Evolutionary conservation across 2,113 vertebrate genomes (phyloP), one percentile per base, ranked within the genome.

Genomic region (Semnopithecus entellus): DNA sequence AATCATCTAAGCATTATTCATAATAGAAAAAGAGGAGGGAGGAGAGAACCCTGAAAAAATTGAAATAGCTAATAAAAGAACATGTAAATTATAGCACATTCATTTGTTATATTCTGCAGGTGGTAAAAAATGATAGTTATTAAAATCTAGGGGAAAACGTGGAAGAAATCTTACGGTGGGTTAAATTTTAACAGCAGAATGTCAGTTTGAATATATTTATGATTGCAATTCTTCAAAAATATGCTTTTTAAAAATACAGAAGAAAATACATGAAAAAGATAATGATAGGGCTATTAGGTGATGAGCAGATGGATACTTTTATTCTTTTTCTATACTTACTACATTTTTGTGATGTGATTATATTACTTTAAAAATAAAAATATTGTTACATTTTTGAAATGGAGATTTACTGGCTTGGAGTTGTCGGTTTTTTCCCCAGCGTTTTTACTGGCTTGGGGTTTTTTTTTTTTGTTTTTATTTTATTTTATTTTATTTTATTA

Each of bases 201-300:
- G 13, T 23, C 88, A 88, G 73, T 78, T 48, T 93, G 61, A 84
- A 48, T 80, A 68, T 50, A 52, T 32, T 12, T 95, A 73, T 55
- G 91, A 81, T 38, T 82, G 22, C 12, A 81, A 18, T 78, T 94
- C 38, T 91, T 93, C 30, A 95, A 93, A 97, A 45, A 82, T 43
- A 61, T 20, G 30, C 57, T 85, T 83, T 82, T 57, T 43, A 83
- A 59, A 73, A 40, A 38, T 40, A 78, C 52, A 70, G 48, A 61
- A 97, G 45, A 85, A 96, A 94, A 84, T 48, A 57, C n/a, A 43
- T 76, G 72, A 85, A 94, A 83, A 95, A 79, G n/a, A 80, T 72
- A 94, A 89, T 84, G 76, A 90, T n/a, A 30, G 25, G 12, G 8
- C 50, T 90, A 8, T 92, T 35, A 91, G 13, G 35, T 93, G 68